phyloP scores from a whole-genome alignment of 2,113 vertebrate species.

The Mungos mungo region DNA sequence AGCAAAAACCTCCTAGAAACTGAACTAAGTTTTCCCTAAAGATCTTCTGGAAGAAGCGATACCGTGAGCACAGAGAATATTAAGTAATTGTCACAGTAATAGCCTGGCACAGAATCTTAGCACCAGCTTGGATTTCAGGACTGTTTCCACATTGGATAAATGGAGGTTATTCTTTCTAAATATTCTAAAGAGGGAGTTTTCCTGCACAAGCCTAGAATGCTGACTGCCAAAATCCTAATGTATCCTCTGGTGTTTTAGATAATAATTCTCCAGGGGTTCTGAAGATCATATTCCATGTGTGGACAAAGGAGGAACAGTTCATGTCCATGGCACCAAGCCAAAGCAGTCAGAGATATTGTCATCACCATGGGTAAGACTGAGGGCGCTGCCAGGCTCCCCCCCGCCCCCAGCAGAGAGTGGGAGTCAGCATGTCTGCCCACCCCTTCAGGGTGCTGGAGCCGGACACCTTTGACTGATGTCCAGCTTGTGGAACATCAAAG shows the following conservation, averaged over 20 bases:
- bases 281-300: conserved; percentile 51
- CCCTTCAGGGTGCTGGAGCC: not conserved
- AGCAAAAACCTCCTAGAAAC: conserved; percentile 77
- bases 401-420: not conserved
- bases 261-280: conserved; percentile 40
- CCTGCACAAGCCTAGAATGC: not conserved
- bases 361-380: not conserved
- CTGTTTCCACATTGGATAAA: conserved; percentile 46
- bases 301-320: conserved; percentile 5
- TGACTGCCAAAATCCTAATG: conserved; percentile 30
- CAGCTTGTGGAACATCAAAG: not conserved
- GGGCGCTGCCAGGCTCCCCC: not conserved
- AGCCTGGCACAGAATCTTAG: conserved; percentile 68
- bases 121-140: conserved; percentile 58
- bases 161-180: conserved; percentile 57
- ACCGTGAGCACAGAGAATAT: conserved; percentile 71
- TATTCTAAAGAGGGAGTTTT: conserved; percentile 56
- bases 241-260: conserved; percentile 44
- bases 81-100: conserved; percentile 77
- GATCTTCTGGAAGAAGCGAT: conserved; percentile 74
- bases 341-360: not conserved
- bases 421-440: not conserved
- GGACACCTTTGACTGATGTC: not conserved
- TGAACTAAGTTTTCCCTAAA: conserved; percentile 76
- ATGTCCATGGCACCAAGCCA: not conserved